Conservation (phyloP, 1,140 invertebrate genomes). For the Drosophila melanica region DNA sequence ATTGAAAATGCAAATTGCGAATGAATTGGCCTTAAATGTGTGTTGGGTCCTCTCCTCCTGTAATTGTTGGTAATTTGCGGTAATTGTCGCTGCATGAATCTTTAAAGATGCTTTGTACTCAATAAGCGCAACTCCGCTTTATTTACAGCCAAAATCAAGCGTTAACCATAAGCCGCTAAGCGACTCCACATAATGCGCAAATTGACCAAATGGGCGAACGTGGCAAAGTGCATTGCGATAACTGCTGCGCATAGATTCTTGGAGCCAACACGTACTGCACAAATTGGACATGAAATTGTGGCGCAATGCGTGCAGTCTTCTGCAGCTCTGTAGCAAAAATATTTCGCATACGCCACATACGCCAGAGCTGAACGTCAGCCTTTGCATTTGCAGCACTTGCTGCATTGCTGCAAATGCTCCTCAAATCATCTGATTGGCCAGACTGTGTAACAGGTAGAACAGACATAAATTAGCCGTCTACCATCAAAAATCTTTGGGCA, state of each 20-base stretch:
- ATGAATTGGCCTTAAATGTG: slow-evolving; percentile 45
- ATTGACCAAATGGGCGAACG: slow-evolving; percentile 33
- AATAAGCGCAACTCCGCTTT: slow-evolving; percentile 24
- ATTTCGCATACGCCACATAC: slow-evolving; percentile 55
- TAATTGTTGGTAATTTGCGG: slow-evolving; percentile 41
- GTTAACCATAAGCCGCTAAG: slow-evolving; percentile 7
- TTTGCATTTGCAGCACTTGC: slow-evolving; percentile 56
- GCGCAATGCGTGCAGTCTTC: slow-evolving; percentile 6
- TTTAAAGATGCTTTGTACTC: slow-evolving; percentile 29
- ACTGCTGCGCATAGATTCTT: slow-evolving; percentile 15
- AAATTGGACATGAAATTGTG: neutral
- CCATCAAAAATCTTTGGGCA: neutral
- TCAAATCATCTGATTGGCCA: slow-evolving; percentile 10
- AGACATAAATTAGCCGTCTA: slow-evolving; percentile 5
- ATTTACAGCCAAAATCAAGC: slow-evolving; percentile 25
- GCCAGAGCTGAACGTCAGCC: slow-evolving; percentile 40
- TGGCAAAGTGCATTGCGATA: slow-evolving; percentile 5
- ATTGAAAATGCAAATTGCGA: slow-evolving; percentile 78
- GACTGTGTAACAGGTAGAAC: neutral
- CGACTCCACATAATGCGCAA: slow-evolving; percentile 22
- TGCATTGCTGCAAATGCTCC: slow-evolving; percentile 6
- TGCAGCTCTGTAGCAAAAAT: slow-evolving; percentile 23
- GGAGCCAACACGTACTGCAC: slow-evolving; percentile 32
- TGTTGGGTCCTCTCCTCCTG: neutral
- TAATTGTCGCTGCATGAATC: slow-evolving; percentile 29